Conservation (phyloP, 2,888 invertebrate species). For the Acleris emargana region DNA sequence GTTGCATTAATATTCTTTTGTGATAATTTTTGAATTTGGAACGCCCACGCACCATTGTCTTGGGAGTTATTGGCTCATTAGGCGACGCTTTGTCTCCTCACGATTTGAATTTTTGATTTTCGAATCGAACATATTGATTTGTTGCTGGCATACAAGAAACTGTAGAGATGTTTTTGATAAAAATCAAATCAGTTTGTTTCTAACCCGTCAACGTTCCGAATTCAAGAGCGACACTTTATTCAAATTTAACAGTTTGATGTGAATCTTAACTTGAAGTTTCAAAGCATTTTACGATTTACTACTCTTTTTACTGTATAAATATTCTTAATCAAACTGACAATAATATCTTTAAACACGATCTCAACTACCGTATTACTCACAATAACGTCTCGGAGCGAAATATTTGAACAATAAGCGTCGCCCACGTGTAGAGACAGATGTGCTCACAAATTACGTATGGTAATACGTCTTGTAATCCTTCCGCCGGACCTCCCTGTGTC, state of each 20-base stretch:
- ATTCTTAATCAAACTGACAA: conserved; percentile 54
- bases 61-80: conserved; percentile 82
- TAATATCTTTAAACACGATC: conserved; percentile 51
- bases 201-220: background rate
- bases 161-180: background rate
- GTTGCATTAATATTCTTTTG: conserved; percentile 83
- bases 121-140: conserved; percentile 77
- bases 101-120: conserved; percentile 81
- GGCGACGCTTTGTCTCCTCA: conserved; percentile 67
- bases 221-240: background rate
- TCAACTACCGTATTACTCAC: conserved; percentile 62
- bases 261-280: background rate
- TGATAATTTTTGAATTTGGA: conserved; percentile 77
- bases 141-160: conserved; percentile 41
- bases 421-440: conserved; percentile 70
- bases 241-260: background rate
- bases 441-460: conserved; percentile 79
- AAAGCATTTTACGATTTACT: background rate
- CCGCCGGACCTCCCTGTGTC: conserved; percentile 76
- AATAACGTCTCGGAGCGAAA: conserved; percentile 64
- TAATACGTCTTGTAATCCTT: conserved; percentile 78
- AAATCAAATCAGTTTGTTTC: background rate
- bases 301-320: conserved; percentile 1
- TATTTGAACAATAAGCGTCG: conserved; percentile 69
- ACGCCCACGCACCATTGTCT: conserved; percentile 81